Evolutionary conservation across 2,113 vertebrate species (phyloP), one percentile per base, ranked within the genome.

Genomic region (Orientallactaga bullata): DNA sequence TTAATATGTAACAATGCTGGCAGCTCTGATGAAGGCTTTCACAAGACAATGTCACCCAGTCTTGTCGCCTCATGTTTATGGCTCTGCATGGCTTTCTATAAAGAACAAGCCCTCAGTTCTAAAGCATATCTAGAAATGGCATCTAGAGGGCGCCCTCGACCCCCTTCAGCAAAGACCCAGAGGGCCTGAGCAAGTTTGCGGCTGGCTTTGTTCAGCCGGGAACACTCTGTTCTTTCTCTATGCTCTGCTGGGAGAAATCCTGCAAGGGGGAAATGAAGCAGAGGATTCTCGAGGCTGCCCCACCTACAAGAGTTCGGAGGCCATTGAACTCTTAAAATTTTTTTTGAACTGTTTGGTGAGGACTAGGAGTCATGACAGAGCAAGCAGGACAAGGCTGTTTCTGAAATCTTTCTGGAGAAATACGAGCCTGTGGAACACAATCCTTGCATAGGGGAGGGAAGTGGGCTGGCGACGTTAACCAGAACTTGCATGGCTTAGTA

Each of bases 131-230:
- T 77, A 65, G 58, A 42, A 83, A 88, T 21, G 58, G 85, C 97
- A 97, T 0, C 98, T 68, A 97, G 98, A 96, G 98, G 97, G 92
- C 96, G 95, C 97, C 85, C 96, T 91, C 96, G 95, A 37, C 55
- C 93, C 82, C 96, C 88, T 55, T 37, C 26, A 23, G 84, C 58
- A 88, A 80, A 35, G 73, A 61, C 5, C 30, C 0, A 0, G 5
- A 85, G 30, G 9, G 21, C 28, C 39, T 4, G 35, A 18, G 42
- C 74, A 9, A 2, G 72, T 42, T 47, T 1, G 82, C 65, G 12
- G 42, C 76, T 3, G 86, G 93, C 89, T 94, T 66, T 77, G 87
- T 77, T 37, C 71, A 66, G n/a, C 42, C 65, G 0, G 0, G 35
- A 68, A 61, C 79, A 3, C 42, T 15, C 17, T 2, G 78, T 66